These are phyloP conservation scores for Synanthedon myopaeformis DNA, from an alignment of 2,888 invertebrate genomes.

Conservation along the genomic window DNA sequence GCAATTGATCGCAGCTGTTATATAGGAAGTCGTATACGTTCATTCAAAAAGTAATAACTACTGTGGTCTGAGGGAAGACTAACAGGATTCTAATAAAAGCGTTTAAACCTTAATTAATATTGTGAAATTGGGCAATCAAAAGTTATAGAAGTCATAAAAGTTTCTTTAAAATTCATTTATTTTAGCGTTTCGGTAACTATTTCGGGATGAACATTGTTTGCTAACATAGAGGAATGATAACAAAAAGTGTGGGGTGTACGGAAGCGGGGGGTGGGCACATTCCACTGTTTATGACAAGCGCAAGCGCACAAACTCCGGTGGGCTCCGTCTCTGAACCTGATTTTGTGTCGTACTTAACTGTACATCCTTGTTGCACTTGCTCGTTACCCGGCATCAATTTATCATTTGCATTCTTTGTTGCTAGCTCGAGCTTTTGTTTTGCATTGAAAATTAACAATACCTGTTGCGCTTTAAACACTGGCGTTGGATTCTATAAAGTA, in stretches of 20 bases:
- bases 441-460: slow-evolving; percentile 3
- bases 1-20: too few relatives aligned
- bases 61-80: too few relatives aligned
- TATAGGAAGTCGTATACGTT: too few relatives aligned
- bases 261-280: slow-evolving; percentile 27
- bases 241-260: slow-evolving; percentile 16
- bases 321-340: slow-evolving; percentile 21
- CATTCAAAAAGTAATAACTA: too few relatives aligned
- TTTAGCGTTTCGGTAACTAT: neutral
- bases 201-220: slow-evolving; percentile 19
- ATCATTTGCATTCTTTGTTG: slow-evolving; percentile 11
- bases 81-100: too few relatives aligned
- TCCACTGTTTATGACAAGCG: slow-evolving; percentile 40
- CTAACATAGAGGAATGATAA: slow-evolving; percentile 34
- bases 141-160: too few relatives aligned
- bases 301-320: slow-evolving; percentile 21
- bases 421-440: slow-evolving; percentile 9
- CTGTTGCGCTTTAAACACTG: neutral
- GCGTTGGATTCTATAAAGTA: too few relatives aligned
- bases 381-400: slow-evolving; percentile 18
- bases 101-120: too few relatives aligned
- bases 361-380: slow-evolving; percentile 23
- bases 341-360: slow-evolving; percentile 7
- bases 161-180: too few relatives aligned
- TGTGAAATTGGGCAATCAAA: too few relatives aligned